Evolutionary conservation across 2,113 vertebrate species (phyloP).

Genomic region (Alethe castanea): DNA sequence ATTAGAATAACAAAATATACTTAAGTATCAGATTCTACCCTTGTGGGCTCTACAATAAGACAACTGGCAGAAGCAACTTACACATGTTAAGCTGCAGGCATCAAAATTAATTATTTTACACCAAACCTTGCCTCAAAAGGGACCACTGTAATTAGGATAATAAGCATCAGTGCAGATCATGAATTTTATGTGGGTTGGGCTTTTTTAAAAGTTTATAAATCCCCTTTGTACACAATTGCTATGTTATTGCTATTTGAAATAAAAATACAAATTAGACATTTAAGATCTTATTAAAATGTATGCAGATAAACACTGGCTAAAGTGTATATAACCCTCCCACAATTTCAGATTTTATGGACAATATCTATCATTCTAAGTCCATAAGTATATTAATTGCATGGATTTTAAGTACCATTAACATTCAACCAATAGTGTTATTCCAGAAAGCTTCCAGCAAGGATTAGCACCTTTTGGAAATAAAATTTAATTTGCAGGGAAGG

Average conservation of each 20-base stretch:
- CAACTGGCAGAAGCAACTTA: conserved; percentile 24
- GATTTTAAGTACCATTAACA: conserved; percentile 39
- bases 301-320: not conserved
- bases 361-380: not conserved
- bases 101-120: conserved; percentile 59
- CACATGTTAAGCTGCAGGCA: conserved; percentile 39
- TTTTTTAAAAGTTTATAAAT: conserved; percentile 41
- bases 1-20: conserved; percentile 32
- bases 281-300: conserved; percentile 51
- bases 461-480: conserved; percentile 46
- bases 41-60: conserved; percentile 23
- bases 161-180: conserved; percentile 13
- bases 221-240: not conserved
- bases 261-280: conserved; percentile 5
- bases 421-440: conserved; percentile 29
- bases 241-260: conserved; percentile 23
- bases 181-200: not conserved
- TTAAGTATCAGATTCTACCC: conserved; percentile 10
- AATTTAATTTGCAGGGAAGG: conserved; percentile 45
- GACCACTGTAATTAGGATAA: conserved; percentile 50
- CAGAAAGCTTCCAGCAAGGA: conserved; percentile 53
- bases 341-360: conserved; percentile 32
- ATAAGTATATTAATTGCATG: conserved; percentile 44
- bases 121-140: conserved; percentile 39
- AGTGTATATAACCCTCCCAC: not conserved